Evolutionary conservation across 92 coral and sea anemone species (phyloP).

Genomic region (Palythoa grandiflora): DNA sequence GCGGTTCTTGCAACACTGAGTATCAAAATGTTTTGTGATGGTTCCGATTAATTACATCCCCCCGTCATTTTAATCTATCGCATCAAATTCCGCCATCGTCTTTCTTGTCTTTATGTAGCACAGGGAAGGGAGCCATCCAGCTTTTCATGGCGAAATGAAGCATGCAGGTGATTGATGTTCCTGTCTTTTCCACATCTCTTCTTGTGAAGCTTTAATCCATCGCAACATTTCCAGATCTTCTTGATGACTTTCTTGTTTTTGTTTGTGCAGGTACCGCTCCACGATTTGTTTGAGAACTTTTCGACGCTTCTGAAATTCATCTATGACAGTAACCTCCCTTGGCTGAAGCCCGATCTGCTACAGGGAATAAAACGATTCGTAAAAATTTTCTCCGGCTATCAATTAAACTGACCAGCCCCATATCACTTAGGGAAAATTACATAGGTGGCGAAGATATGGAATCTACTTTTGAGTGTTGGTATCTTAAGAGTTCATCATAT

Average conservation of each 20-base stretch:
- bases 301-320: constrained; percentile 5
- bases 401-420: no score
- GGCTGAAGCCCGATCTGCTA: constrained; percentile 5
- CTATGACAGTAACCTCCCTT: not conserved
- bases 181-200: constrained; percentile 35
- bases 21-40: no score
- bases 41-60: no score
- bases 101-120: not conserved
- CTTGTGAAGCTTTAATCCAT: constrained; percentile 39
- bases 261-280: constrained; percentile 47
- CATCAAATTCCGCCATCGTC: not conserved
- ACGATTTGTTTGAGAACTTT: constrained; percentile 40
- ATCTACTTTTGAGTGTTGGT: no score
- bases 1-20: no score
- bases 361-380: not conserved
- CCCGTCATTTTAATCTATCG: not conserved
- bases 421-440: no score
- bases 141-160: not conserved
- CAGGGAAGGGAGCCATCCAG: not conserved
- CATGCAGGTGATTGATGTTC: not conserved
- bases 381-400: no score
- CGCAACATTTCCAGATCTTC: constrained; percentile 27
- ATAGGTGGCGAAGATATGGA: no score
- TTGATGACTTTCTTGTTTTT: constrained; percentile 35
- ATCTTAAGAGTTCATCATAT: no score